Conservation (phyloP, 2,888 invertebrate species). For the Lordiphosa andalusiaca region DNA sequence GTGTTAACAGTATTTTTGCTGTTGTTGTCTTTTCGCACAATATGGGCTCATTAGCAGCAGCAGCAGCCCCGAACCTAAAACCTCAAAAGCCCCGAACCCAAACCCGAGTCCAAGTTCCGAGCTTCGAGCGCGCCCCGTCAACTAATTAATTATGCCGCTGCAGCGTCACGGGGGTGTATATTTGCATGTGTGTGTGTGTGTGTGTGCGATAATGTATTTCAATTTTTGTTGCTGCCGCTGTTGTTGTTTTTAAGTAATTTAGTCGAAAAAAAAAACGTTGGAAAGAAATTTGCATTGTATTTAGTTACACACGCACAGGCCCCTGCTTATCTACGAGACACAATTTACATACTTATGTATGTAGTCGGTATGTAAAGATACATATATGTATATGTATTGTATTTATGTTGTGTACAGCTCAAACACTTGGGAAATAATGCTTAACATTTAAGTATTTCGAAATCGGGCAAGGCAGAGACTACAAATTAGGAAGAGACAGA, state of each 20-base stretch:
- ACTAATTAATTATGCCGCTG: slow-evolving; percentile 74
- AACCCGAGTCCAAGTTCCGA: slow-evolving; percentile 19
- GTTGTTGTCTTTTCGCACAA: slow-evolving; percentile 59
- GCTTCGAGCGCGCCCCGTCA: slow-evolving; percentile 41
- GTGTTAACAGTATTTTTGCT: slow-evolving; percentile 14
- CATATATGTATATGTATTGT: too few relatives aligned
- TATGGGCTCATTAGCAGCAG: slow-evolving; percentile 71
- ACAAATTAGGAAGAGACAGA: too few relatives aligned
- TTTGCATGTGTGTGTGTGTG: slow-evolving; percentile 43
- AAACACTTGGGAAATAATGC: too few relatives aligned
- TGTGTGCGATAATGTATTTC: slow-evolving; percentile 57
- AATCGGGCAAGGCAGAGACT: too few relatives aligned
- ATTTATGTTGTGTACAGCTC: too few relatives aligned
- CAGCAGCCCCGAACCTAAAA: slow-evolving; percentile 25
- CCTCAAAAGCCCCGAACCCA: slow-evolving; percentile 6
- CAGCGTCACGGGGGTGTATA: slow-evolving; percentile 72
- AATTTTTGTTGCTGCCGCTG: slow-evolving; percentile 27
- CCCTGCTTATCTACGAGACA: slow-evolving; percentile 2
- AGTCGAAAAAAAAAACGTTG: slow-evolving; percentile 35
- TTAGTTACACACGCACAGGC: slow-evolving; percentile 70
- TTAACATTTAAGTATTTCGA: too few relatives aligned
- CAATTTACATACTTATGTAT: slow-evolving; percentile 22
- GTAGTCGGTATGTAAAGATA: neutral
- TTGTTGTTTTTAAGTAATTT: slow-evolving; percentile 45
- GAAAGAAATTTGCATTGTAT: slow-evolving; percentile 69